Evolutionary conservation across 2,113 vertebrate genomes (phyloP).

Genomic region (Antigone vipio): DNA sequence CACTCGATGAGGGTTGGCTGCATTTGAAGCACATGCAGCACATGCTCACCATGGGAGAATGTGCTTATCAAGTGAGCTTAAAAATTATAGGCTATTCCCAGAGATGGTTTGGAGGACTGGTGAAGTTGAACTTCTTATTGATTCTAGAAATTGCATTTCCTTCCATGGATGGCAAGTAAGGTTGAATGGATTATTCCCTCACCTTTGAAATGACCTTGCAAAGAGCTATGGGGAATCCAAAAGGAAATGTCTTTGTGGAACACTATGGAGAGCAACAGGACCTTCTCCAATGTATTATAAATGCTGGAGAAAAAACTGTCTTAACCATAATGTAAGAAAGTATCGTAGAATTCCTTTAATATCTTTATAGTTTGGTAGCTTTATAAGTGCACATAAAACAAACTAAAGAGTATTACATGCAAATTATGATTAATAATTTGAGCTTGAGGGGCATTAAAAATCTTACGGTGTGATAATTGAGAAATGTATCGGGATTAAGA

Average conservation of each 20-base stretch:
- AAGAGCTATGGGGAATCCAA: background rate
- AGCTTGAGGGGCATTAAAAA: background rate
- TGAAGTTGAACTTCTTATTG: background rate
- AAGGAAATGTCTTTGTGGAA: background rate
- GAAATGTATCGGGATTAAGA: background rate
- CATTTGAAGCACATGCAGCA: background rate
- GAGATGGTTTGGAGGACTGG: background rate
- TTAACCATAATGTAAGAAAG: background rate
- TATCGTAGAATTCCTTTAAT: background rate
- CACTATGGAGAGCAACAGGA: background rate
- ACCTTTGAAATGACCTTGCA: background rate
- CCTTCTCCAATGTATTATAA: background rate
- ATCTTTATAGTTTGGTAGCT: background rate
- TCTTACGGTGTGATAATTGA: background rate
- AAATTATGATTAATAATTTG: constrained; percentile 3
- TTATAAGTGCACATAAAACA: background rate
- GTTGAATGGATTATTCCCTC: background rate
- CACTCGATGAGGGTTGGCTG: background rate
- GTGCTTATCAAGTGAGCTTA: background rate
- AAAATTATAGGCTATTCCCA: background rate
- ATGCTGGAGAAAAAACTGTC: background rate
- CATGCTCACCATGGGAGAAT: background rate
- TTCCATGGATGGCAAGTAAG: background rate
- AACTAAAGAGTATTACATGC: background rate
- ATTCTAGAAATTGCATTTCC: background rate